Percentiles rank a stretch among this genome's conserved stretches.
These are phyloP conservation scores for Galerucella nymphaeae DNA, from an alignment of 2,888 invertebrate species.

Conservation along the genomic window DNA sequence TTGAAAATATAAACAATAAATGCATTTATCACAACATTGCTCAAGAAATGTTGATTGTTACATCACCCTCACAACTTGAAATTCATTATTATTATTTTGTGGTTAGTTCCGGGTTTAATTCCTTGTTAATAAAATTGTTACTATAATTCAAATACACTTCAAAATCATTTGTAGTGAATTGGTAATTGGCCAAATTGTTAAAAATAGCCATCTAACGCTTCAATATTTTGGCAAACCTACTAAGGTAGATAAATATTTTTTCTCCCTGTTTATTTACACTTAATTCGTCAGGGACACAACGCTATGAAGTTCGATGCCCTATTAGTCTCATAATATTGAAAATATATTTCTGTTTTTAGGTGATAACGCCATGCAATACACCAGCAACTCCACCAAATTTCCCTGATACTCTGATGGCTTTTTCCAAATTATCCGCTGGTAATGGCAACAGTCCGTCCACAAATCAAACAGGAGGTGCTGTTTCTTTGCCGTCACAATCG, in stretches of 20 bases:
- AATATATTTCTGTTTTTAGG: slow-evolving; percentile 67
- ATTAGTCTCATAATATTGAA: background rate
- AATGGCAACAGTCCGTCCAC: slow-evolving; percentile 68
- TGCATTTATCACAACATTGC: too few species aligned
- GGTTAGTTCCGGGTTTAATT: too few species aligned
- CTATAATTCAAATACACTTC: background rate
- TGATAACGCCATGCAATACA: slow-evolving; percentile 93
- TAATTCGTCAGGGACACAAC: too few species aligned
- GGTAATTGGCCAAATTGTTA: background rate
- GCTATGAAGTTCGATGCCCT: too few species aligned
- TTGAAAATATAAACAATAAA: too few species aligned
- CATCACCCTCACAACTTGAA: too few species aligned
- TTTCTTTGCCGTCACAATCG: slow-evolving; percentile 52
- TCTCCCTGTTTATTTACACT: too few species aligned
- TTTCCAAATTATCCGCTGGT: slow-evolving; percentile 86
- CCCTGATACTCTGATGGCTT: slow-evolving; percentile 88
- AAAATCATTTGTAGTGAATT: background rate
- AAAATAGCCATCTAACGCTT: too few species aligned
- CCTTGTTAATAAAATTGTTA: background rate
- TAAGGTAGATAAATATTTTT: background rate
- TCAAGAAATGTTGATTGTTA: too few species aligned
- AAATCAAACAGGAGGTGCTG: slow-evolving; percentile 60
- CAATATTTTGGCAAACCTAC: background rate
- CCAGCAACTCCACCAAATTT: slow-evolving; percentile 96
- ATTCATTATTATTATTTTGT: too few species aligned